Percentiles rank a stretch among this genome's conserved stretches.
These are phyloP conservation scores for Popillia japonica DNA, from an alignment of 1,140 invertebrate genomes.

Conservation along the genomic window DNA sequence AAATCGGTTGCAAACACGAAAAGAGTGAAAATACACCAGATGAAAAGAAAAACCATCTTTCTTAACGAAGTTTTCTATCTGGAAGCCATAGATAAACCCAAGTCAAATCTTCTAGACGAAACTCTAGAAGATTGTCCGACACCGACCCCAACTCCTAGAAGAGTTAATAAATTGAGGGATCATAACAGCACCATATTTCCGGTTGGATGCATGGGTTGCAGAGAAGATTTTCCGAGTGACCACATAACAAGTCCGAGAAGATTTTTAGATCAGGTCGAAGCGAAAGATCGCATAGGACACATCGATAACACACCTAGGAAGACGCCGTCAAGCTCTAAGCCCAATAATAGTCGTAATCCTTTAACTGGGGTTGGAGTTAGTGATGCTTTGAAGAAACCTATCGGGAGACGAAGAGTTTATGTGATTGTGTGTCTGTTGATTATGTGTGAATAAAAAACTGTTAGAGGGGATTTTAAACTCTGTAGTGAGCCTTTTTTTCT, in stretches of 20 bases:
- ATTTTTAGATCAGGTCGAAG: conserved; percentile 43
- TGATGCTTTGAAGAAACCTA: conserved; percentile 49
- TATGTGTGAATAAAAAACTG: no score
- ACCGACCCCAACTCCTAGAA: background rate
- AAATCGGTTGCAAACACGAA: background rate
- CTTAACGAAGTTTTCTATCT: conserved; percentile 11
- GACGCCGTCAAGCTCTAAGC: conserved; percentile 25
- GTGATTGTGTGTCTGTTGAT: no score
- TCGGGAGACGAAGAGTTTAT: conserved; percentile 47
- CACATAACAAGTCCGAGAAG: conserved; percentile 39
- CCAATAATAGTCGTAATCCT: conserved; percentile 49
- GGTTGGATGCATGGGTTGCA: conserved; percentile 48
- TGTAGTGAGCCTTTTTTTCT: no score
- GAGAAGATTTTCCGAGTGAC: conserved; percentile 30
- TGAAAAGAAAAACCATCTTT: background rate
- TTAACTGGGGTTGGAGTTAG: conserved; percentile 54
- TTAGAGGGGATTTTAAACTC: no score
- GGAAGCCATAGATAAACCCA: background rate
- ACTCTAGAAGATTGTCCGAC: conserved; percentile 32
- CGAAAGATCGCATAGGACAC: conserved; percentile 42
- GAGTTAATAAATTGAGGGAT: conserved; percentile 43
- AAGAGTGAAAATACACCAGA: background rate
- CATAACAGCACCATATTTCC: conserved; percentile 46
- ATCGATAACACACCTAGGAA: conserved; percentile 43
- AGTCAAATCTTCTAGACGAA: background rate